These are phyloP conservation scores for Dilophus febrilis DNA, from an alignment of 2,888 invertebrate species.

Conservation along the genomic window DNA sequence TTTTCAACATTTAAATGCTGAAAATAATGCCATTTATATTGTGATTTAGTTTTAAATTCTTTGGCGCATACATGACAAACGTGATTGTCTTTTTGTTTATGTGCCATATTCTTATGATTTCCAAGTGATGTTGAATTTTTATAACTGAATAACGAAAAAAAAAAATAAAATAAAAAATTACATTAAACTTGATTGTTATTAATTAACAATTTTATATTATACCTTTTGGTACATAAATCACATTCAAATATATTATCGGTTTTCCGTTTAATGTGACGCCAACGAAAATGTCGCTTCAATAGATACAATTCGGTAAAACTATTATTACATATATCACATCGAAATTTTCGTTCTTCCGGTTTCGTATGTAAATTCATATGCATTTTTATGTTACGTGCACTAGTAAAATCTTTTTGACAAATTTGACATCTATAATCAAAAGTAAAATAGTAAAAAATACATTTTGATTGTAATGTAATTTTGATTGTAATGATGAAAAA, in stretches of 20 bases:
- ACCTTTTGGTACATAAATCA: neutral
- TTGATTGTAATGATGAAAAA: too few species aligned
- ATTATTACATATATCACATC: neutral
- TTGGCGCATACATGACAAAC: conserved; percentile 24
- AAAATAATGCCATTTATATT: conserved; percentile 11
- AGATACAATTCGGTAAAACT: neutral
- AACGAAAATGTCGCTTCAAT: neutral
- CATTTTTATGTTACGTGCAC: conserved; percentile 11
- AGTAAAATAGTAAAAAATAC: too few species aligned
- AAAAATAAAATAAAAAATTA: neutral
- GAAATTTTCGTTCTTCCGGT: conserved; percentile 12
- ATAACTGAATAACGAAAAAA: conserved; percentile 12
- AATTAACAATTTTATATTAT: conserved; percentile 11
- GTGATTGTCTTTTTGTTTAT: conserved; percentile 9
- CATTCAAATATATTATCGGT: neutral
- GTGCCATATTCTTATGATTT: conserved; percentile 12
- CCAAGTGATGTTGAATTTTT: conserved; percentile 8
- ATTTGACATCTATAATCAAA: conserved; percentile 6
- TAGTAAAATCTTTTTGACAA: conserved; percentile 10
- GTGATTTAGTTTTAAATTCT: conserved; percentile 17
- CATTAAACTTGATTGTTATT: too few species aligned
- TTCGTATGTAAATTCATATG: conserved; percentile 13
- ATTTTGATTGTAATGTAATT: too few species aligned
- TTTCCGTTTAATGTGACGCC: neutral
- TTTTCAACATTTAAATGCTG: conserved; percentile 21